Evolutionary conservation across 2,113 vertebrate species (phyloP).

Genomic region (Oncorhynchus tshawytscha): DNA sequence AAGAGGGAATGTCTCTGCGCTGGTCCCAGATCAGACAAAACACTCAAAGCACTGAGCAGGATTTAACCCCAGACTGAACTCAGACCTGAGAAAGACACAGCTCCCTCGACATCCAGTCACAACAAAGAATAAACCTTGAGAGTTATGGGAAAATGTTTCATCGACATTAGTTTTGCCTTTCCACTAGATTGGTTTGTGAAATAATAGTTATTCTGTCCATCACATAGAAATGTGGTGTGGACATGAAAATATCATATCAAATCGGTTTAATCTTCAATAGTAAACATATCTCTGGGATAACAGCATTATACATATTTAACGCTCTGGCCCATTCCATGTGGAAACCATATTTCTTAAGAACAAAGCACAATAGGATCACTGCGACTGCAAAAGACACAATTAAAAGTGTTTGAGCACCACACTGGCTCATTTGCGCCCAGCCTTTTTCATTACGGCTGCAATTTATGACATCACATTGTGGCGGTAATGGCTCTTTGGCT

Average conservation of each 20-base stretch:
- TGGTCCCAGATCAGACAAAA: neutral
- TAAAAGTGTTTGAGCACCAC: neutral
- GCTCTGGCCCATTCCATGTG: neutral
- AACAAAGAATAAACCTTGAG: too few species aligned
- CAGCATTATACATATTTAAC: neutral
- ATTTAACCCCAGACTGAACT: neutral
- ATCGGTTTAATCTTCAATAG: neutral
- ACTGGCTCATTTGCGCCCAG: constrained; percentile 6
- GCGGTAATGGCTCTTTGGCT: constrained; percentile 13
- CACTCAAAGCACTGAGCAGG: neutral
- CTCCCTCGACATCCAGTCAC: too few species aligned
- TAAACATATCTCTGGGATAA: neutral
- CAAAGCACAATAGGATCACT: neutral
- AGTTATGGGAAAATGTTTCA: too few species aligned
- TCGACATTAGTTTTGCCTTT: too few species aligned
- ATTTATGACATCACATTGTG: constrained; percentile 24
- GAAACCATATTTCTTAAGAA: neutral
- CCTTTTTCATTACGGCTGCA: constrained; percentile 12
- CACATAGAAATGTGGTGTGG: too few species aligned
- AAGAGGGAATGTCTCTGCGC: neutral
- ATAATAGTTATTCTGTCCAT: too few species aligned
- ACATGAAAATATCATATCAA: too few species aligned
- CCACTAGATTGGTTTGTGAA: too few species aligned
- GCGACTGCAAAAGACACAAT: neutral
- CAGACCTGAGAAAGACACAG: neutral